Conservation (phyloP, 2,797 vertebrate species). For the Tamandua tetradactyla region DNA sequence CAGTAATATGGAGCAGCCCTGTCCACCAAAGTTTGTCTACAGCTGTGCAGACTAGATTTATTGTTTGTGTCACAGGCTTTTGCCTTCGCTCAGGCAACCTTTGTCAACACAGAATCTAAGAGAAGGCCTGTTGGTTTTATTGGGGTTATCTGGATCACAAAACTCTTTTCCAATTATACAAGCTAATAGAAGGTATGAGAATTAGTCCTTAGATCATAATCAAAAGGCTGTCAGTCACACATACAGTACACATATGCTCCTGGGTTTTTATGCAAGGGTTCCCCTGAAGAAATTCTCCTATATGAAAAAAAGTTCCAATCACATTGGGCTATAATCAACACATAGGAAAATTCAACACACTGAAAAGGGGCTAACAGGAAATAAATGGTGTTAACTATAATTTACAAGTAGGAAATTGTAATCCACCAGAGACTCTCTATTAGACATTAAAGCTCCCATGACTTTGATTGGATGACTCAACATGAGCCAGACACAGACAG, state of each 20-base stretch:
- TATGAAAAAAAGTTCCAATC: not conserved
- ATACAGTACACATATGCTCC: not conserved
- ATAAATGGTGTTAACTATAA: conserved; percentile 56
- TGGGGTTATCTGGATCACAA: not conserved
- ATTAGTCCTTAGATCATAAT: not conserved
- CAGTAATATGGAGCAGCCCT: not conserved
- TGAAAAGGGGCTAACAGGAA: not conserved
- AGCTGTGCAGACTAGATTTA: not conserved
- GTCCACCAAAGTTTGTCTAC: not conserved
- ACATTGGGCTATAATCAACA: not conserved
- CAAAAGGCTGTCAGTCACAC: not conserved
- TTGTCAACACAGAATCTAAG: not conserved
- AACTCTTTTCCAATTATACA: not conserved
- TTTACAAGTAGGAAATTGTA: conserved; percentile 46
- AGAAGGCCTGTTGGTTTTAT: not conserved
- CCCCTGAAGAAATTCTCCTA: not conserved
- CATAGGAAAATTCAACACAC: conserved; percentile 10
- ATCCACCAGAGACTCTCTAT: not conserved
- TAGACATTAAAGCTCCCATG: not conserved
- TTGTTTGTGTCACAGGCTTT: not conserved
- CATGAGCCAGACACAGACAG: not conserved
- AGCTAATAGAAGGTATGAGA: not conserved
- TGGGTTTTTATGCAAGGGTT: not conserved
- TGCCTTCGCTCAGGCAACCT: not conserved
- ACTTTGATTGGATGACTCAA: conserved; percentile 43